A percentile compares a stretch with the other conserved stretches of the same genome.
Evolutionary conservation across 2,888 invertebrate genomes (phyloP).

Genomic region (Melieria crassipennis): DNA sequence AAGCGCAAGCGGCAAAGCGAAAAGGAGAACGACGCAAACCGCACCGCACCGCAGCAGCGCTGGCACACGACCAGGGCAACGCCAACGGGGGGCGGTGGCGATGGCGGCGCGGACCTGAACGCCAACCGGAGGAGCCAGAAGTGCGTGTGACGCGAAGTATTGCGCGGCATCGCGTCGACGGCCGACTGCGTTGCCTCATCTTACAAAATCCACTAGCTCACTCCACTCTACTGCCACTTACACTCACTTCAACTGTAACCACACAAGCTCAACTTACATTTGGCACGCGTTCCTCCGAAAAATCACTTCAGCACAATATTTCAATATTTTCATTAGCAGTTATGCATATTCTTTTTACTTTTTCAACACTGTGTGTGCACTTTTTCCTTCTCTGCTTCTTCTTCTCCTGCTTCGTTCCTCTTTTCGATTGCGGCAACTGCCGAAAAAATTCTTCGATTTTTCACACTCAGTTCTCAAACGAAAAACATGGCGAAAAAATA

Average conservation of each 20-base stretch:
- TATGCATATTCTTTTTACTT: slow-evolving; percentile 24
- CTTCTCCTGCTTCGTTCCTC: slow-evolving; percentile 33
- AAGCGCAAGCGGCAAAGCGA: not conserved
- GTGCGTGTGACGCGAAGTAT: slow-evolving; percentile 15
- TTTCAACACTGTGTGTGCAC: slow-evolving; percentile 21
- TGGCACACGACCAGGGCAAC: not conserved
- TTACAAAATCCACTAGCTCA: not conserved
- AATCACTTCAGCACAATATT: slow-evolving; percentile 3
- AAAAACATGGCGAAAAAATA: slow-evolving; percentile 23
- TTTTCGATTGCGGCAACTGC: slow-evolving; percentile 42
- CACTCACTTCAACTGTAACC: too few relatives aligned
- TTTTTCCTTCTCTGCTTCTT: slow-evolving; percentile 39
- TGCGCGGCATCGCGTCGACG: slow-evolving; percentile 14
- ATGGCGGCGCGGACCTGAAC: not conserved
- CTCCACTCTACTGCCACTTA: too few relatives aligned
- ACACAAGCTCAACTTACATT: slow-evolving; percentile 17
- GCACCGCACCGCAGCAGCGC: slow-evolving; percentile 2
- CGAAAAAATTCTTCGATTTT: slow-evolving; percentile 32
- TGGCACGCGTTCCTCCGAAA: not conserved
- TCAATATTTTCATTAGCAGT: slow-evolving; percentile 22
- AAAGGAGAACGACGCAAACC: slow-evolving; percentile 9
- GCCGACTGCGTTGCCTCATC: slow-evolving; percentile 5
- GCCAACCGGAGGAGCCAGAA: slow-evolving; percentile 6
- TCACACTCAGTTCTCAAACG: slow-evolving; percentile 32
- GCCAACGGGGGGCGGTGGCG: not conserved